Percentiles rank a stretch among this genome's conserved stretches.
These are phyloP conservation scores for Chesias legatella DNA, from an alignment of 2,888 invertebrate genomes.

Conservation along the genomic window DNA sequence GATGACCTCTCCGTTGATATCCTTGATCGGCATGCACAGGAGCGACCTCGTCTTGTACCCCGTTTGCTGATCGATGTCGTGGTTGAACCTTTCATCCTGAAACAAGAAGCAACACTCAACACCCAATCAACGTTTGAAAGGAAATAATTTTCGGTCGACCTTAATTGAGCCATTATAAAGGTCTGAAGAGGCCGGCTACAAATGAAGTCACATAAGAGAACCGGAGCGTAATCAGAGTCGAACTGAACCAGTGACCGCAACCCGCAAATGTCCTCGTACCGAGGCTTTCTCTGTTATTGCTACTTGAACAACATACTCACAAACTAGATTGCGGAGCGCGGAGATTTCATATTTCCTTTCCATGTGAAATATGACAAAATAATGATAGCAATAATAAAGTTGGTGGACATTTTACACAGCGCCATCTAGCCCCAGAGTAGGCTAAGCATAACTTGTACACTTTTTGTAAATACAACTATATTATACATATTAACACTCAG, in stretches of 20 bases:
- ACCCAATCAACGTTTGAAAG: not conserved
- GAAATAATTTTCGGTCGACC: slow-evolving; percentile 3
- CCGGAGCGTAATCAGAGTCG: slow-evolving; percentile 45
- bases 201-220: slow-evolving; percentile 36
- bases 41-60: slow-evolving; percentile 96
- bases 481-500: too few species aligned
- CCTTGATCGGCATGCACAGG: slow-evolving; percentile 97
- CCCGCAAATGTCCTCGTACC: slow-evolving; percentile 38
- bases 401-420: too few species aligned
- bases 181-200: slow-evolving; percentile 27
- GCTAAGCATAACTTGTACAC: too few species aligned
- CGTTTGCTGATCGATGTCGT: slow-evolving; percentile 95
- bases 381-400: too few species aligned
- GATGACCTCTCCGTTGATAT: slow-evolving; percentile 95
- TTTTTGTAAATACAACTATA: too few species aligned
- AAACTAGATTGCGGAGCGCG: slow-evolving; percentile 7
- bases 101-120: slow-evolving; percentile 37
- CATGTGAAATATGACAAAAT: not conserved
- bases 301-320: slow-evolving; percentile 29
- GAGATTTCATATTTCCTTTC: slow-evolving; percentile 2
- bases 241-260: slow-evolving; percentile 39
- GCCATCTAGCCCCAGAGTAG: too few species aligned
- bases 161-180: slow-evolving; percentile 34
- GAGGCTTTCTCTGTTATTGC: slow-evolving; percentile 20
- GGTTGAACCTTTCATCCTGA: slow-evolving; percentile 89